Evolutionary conservation across 2,888 invertebrate genomes (phyloP).

Genomic region (Spisula solida): DNA sequence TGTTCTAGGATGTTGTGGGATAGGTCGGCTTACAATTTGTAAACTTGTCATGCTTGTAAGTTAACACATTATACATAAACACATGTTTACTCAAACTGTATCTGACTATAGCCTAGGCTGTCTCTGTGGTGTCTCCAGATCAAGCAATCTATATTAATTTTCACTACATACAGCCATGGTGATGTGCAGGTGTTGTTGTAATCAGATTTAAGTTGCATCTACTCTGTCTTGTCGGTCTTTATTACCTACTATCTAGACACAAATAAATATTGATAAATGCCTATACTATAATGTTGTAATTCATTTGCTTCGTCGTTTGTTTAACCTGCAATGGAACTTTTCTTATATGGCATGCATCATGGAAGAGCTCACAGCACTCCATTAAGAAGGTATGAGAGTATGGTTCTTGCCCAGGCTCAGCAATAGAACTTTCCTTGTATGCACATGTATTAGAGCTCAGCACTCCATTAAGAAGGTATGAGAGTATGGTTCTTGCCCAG

Average conservation of each 20-base stretch:
- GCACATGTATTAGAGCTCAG: no score
- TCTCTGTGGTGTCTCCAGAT: neutral
- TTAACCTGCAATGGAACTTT: neutral
- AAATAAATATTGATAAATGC: neutral
- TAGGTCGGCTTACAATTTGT: neutral
- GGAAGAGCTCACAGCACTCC: no score
- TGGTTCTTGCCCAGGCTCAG: neutral
- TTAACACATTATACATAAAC: neutral
- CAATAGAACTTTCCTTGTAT: no score
- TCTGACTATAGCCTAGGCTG: neutral
- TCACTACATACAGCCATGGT: neutral
- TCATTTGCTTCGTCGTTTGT: neutral
- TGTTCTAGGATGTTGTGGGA: neutral
- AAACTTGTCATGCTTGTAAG: constrained; percentile 6
- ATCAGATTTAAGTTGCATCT: neutral
- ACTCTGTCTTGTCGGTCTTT: neutral
- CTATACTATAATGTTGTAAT: neutral
- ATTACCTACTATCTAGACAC: neutral
- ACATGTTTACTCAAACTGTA: neutral
- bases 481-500: no score
- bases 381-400: neutral
- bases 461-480: no score
- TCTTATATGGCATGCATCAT: no score
- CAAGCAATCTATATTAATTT: neutral
- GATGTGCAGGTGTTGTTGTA: neutral